Conservation (phyloP, 2,797 vertebrate species). For the Dendrocincla tyrannina region DNA sequence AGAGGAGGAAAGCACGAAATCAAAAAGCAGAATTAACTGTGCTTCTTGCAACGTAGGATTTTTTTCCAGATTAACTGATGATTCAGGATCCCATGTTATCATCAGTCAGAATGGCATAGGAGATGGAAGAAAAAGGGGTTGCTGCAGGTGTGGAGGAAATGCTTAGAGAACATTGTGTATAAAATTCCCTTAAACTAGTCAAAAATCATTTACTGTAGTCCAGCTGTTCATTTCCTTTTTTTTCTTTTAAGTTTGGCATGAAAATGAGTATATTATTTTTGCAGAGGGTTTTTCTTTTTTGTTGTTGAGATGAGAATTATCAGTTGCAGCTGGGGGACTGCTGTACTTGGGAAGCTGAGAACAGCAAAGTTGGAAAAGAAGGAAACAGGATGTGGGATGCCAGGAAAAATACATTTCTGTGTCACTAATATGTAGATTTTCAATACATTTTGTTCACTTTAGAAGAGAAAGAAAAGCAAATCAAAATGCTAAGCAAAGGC, state of each 20-base stretch:
- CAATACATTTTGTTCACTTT: neutral
- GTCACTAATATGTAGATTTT: slow-evolving; percentile 25
- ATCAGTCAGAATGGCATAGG: neutral
- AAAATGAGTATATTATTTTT: slow-evolving; percentile 57
- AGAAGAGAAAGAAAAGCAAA: slow-evolving; percentile 18
- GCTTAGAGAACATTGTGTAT: slow-evolving; percentile 44
- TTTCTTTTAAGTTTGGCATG: slow-evolving; percentile 51
- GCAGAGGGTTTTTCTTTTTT: neutral
- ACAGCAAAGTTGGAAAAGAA: slow-evolving; percentile 43
- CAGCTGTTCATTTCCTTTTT: slow-evolving; percentile 62
- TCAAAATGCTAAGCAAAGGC: slow-evolving; percentile 29
- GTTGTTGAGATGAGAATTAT: slow-evolving; percentile 12
- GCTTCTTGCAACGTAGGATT: neutral
- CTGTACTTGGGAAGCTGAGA: slow-evolving; percentile 45
- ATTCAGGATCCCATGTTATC: slow-evolving; percentile 23
- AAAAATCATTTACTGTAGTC: slow-evolving; percentile 45
- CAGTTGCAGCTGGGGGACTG: slow-evolving; percentile 58
- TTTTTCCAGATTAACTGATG: slow-evolving; percentile 11
- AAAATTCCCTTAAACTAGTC: slow-evolving; percentile 49
- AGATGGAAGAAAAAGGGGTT: neutral
- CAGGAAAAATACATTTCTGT: slow-evolving; percentile 31
- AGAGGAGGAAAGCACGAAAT: neutral
- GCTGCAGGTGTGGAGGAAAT: slow-evolving; percentile 67
- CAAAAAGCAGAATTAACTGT: neutral
- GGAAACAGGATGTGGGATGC: slow-evolving; percentile 30